Evolutionary conservation across 2,113 vertebrate species (phyloP), one percentile per base, ranked within the genome.

Genomic region (Vulpes ferrilata): DNA sequence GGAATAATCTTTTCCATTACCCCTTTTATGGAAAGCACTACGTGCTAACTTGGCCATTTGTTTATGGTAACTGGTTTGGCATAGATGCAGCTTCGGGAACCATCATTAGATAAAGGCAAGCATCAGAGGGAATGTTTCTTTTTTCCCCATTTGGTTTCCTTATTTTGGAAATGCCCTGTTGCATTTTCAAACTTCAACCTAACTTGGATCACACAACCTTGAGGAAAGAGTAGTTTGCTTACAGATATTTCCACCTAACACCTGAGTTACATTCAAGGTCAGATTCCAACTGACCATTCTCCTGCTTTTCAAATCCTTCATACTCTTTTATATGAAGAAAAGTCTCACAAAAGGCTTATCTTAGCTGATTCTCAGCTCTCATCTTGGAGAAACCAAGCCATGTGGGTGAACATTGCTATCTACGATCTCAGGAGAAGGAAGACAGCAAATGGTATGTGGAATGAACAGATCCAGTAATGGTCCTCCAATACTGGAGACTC

Each of bases 401-500:
- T 11, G 7, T 7, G 43, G 25, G 22, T 10, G 65, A 62, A 60
- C 2, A 0, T 5, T 88, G 64, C 43, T 73, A 13, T 27, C 12
- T 7, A 53, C 16, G 4, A 12, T n/a, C 57, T 93, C 30, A 16
- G 81, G 67, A 17, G 20, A 94, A 97, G 94, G 55, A 81, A 76
- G 62, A 82, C 95, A 27, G 20, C 85, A 94, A 97, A 97, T 53
- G 0, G 7, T 91, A 96, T 48, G 43, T 69, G 95, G 96, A 96
- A 97, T 90, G 90, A 93, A 90, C 8, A 88, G 53, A 92, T 4
- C 59, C n/a, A 12, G 4, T 57, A 95, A 93, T 38, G 90, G 93
- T 92, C 93, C 93, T 97, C 97, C 90, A 73, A 53, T 90, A 65
- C 20, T 82, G 92, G 91, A 83, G 4, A 88, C 73, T 97, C 92